These are phyloP conservation scores for Metopolophium dirhodum DNA, from an alignment of 1,140 invertebrate species.

Conservation along the genomic window DNA sequence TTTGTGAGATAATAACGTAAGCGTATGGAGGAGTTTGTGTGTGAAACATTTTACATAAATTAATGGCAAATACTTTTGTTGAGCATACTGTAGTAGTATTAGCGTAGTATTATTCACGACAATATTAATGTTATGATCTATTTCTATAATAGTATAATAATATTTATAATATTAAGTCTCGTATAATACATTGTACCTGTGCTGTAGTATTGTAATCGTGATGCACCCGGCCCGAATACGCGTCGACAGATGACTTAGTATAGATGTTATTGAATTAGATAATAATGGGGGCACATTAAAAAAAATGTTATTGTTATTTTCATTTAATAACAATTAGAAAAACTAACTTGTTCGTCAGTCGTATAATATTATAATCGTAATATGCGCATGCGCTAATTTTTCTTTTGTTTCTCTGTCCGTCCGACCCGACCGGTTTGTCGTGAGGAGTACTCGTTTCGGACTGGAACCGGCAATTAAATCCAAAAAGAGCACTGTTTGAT, in stretches of 20 bases:
- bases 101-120: not conserved
- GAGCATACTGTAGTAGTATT: not conserved
- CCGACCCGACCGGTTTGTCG: not conserved
- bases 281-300: not conserved
- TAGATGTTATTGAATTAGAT: not conserved
- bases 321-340: not conserved
- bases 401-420: not conserved
- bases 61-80: not conserved
- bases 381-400: not conserved
- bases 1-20: not conserved
- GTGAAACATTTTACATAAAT: not conserved
- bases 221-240: not conserved
- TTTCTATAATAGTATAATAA: not conserved
- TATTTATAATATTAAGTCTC: not conserved
- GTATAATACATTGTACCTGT: not conserved
- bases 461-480: constrained; percentile 50
- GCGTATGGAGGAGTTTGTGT: not conserved
- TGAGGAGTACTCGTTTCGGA: not conserved
- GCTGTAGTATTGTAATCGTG: not conserved
- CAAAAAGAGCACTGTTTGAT: constrained; percentile 40
- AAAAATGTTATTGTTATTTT: constrained; percentile 17
- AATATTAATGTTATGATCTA: not conserved
- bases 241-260: not conserved
- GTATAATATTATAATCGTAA: not conserved
- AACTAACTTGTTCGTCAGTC: not conserved